Percentiles rank a stretch among this genome's conserved stretches.
Conservation (phyloP, 2,113 vertebrate genomes). For the Thunnus maccoyii region DNA sequence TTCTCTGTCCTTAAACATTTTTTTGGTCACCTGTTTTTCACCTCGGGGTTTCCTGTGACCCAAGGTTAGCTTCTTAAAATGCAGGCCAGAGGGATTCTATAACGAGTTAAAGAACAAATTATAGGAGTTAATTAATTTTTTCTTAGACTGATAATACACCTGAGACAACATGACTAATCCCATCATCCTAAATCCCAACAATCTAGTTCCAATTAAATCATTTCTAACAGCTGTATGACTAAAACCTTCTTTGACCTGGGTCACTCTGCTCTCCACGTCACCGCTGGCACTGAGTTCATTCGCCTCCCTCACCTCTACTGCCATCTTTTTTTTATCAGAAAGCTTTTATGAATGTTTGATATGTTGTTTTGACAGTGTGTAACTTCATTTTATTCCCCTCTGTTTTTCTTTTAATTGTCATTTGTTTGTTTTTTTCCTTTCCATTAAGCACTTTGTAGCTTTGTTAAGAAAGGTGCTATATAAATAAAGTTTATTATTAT, state of each 20-base stretch:
- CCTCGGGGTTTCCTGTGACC: conserved; percentile 17
- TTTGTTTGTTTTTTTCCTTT: too few relatives aligned
- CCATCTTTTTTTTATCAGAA: neutral
- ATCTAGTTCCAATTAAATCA: neutral
- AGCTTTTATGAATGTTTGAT: too few relatives aligned
- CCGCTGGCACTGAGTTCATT: neutral
- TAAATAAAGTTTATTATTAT: too few relatives aligned
- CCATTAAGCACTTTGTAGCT: too few relatives aligned
- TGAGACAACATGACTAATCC: neutral
- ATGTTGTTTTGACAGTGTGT: too few relatives aligned
- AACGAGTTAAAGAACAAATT: neutral
- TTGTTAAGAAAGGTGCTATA: too few relatives aligned
- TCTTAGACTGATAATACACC: neutral
- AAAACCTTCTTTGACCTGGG: conserved; percentile 1
- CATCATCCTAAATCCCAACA: neutral
- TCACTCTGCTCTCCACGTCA: conserved; percentile 38
- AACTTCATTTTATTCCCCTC: too few relatives aligned
- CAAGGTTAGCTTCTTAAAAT: neutral
- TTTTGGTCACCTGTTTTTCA: neutral
- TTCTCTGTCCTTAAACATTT: neutral
- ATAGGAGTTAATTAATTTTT: neutral
- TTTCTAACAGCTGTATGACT: conserved; percentile 1
- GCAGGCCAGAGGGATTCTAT: neutral
- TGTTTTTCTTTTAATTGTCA: too few relatives aligned
- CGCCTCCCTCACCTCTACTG: conserved; percentile 6